These are phyloP conservation scores for Galagoides demidoff DNA, from an alignment of 2,797 vertebrate species.

Conservation along the genomic window DNA sequence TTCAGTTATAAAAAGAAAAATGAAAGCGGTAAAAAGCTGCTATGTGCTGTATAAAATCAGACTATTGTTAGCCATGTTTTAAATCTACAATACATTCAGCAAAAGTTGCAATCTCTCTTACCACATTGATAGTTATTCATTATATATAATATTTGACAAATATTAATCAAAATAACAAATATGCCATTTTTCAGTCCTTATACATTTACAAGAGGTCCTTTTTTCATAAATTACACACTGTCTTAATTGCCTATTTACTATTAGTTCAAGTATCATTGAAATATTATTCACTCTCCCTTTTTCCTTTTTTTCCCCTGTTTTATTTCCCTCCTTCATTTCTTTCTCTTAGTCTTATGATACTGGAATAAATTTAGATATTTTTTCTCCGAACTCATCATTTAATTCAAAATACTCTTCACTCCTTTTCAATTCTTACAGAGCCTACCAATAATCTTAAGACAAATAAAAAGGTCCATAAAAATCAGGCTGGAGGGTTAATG, in stretches of 20 bases:
- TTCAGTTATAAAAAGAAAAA: background rate
- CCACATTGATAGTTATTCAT: background rate
- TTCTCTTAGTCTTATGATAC: background rate
- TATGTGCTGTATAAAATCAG: background rate
- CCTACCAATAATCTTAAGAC: background rate
- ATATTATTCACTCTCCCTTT: background rate
- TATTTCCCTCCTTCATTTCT: background rate
- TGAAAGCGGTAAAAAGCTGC: background rate
- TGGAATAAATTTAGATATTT: background rate
- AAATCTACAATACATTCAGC: background rate
- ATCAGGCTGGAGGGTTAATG: background rate
- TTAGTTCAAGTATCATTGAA: background rate
- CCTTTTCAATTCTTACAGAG: background rate
- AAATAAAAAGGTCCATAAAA: background rate
- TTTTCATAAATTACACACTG: background rate
- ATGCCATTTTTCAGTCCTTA: background rate
- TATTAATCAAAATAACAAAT: background rate
- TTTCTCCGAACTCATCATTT: background rate
- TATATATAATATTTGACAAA: background rate
- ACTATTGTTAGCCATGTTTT: background rate
- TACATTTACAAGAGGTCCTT: background rate
- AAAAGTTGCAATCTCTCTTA: background rate
- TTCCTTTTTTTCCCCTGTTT: background rate
- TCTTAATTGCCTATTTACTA: background rate
- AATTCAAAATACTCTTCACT: background rate